Evolutionary conservation across 2,113 vertebrate genomes (phyloP).

Genomic region (Apteryx owenii): DNA sequence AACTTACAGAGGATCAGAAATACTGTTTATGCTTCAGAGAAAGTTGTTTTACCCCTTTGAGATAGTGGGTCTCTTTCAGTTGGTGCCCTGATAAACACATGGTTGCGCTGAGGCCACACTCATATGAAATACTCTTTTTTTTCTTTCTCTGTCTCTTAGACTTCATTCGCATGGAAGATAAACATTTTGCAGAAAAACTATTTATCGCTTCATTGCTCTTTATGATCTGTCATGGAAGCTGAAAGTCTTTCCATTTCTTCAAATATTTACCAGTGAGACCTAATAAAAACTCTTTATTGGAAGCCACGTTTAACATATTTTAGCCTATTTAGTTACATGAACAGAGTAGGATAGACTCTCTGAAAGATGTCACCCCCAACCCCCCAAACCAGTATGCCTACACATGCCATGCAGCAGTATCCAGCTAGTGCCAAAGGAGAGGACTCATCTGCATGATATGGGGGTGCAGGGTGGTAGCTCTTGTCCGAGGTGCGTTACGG

Average conservation of each 20-base stretch:
- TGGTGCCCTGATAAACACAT: not conserved
- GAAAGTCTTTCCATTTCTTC: not conserved
- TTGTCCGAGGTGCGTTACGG: not conserved
- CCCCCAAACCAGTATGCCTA: not conserved
- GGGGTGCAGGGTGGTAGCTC: not conserved
- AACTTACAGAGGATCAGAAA: not conserved
- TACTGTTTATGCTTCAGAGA: not conserved
- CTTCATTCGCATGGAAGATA: not conserved
- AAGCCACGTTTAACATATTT: not conserved
- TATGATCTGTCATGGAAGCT: not conserved
- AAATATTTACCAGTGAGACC: not conserved
- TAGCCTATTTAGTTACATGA: not conserved
- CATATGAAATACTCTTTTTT: not conserved
- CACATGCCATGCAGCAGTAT: not conserved
- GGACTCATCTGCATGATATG: not conserved
- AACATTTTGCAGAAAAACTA: not conserved
- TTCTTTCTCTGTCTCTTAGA: not conserved
- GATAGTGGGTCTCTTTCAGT: not conserved
- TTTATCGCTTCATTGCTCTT: not conserved
- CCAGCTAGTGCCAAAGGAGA: not conserved
- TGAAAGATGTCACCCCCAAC: not conserved
- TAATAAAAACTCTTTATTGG: not conserved
- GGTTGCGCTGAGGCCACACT: not conserved
- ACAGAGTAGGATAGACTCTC: not conserved
- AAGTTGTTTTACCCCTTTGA: not conserved